These are phyloP conservation scores for Ianthella basta DNA, from an alignment of 37 sponge, comb jelly and placozoan species.

Conservation along the genomic window DNA sequence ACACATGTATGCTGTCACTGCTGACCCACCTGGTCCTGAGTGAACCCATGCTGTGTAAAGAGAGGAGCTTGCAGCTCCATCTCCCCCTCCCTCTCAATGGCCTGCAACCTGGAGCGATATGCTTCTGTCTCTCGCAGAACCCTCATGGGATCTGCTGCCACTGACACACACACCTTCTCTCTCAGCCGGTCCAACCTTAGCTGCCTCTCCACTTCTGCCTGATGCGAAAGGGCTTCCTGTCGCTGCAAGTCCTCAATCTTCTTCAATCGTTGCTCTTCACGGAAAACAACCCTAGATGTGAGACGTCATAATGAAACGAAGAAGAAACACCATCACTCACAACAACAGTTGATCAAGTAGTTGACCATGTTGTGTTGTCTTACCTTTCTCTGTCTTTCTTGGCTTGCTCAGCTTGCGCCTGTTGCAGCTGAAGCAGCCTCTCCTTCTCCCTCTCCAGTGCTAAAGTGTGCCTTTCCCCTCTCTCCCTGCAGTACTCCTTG, in stretches of 20 bases:
- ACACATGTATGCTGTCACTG: too few species aligned
- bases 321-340: too few species aligned
- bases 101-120: not conserved
- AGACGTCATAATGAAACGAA: too few species aligned
- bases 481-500: not conserved
- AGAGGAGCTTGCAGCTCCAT: constrained; percentile 11
- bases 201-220: constrained; percentile 17
- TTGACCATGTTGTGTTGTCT: too few species aligned
- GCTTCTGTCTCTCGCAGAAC: constrained; percentile 17
- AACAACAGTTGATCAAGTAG: too few species aligned
- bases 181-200: not conserved
- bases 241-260: not conserved
- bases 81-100: not conserved
- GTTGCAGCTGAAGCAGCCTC: not conserved
- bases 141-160: constrained; percentile 23
- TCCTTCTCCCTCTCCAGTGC: not conserved
- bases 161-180: constrained; percentile 2
- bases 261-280: not conserved
- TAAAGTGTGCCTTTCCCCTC: not conserved
- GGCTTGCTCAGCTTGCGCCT: constrained; percentile 6
- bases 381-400: constrained; percentile 12
- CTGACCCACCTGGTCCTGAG: constrained; percentile 10
- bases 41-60: not conserved
- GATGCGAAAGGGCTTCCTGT: not conserved
- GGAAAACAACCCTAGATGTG: not conserved